Base-by-base conservation (phyloP, 2,888 invertebrate species). In the Lepidochrysops patricia region DNA sequence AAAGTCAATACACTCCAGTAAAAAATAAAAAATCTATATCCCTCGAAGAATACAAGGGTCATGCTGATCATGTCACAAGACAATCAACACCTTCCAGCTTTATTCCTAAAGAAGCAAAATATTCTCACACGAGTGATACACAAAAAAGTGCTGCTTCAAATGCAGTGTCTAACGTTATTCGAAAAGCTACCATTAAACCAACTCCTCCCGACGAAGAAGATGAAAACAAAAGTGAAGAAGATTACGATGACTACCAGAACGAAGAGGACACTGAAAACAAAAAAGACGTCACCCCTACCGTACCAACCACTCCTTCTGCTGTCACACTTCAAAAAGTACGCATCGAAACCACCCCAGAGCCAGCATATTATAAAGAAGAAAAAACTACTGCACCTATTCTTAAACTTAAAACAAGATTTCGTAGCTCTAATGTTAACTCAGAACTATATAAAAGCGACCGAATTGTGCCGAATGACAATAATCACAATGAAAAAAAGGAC, bases 21-120 rank as follows among this genome's bases (percentile, higher is more conserved):
- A 74, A 77, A 71, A 79, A 81, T 60, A 82, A 73, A 66, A 80
- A 73, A 66, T 66, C 80, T 0, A 78, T 86, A 68, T 75, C 85
- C 19, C 15, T 74, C 27, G 73, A 78, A 63, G 84, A 82, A 58
- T 85, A 82, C 61, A 75, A 77, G 67, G 58, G 67, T 12, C 75
- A 72, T 60, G 68, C 68, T 9, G 72, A 68, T n/a, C n/a, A n/a
- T 32, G 66, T 64, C 49, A 68, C 66, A 62, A 59, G 65, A 49
- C 27, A 60, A 37, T 67, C 61, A 61, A 62, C 67, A 15, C 70
- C 70, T 7, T 58, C 64, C 19, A 69, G 62, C 56, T 71, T 77
- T 2, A 70, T 66, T 57, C 76, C 74, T 62, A 77, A 80, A 61
- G 71, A 75, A 15, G 71, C 73, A 2, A 69, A 74, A 61, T 77